These are phyloP conservation scores for Lagocephalus sceleratus DNA, from an alignment of 2,797 vertebrate genomes.

Conservation along the genomic window DNA sequence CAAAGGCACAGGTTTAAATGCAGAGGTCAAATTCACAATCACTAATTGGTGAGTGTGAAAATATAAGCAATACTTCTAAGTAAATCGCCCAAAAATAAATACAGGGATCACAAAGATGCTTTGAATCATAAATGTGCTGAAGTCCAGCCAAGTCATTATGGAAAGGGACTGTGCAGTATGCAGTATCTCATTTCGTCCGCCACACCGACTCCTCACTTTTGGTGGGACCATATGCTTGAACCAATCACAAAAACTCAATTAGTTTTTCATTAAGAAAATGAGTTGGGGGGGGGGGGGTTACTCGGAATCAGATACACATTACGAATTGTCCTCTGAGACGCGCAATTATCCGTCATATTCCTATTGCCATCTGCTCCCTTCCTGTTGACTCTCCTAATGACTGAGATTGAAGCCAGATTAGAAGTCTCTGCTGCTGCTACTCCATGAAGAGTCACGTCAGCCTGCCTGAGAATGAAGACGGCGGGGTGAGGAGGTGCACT, in stretches of 20 bases:
- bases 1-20: too few relatives aligned
- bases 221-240: conserved; percentile 64
- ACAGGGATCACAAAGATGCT: conserved; percentile 30
- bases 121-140: conserved; percentile 6
- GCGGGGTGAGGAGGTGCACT: conserved; percentile 13
- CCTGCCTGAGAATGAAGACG: conserved; percentile 38
- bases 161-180: conserved; percentile 17
- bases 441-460: conserved; percentile 59
- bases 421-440: conserved; percentile 66
- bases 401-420: conserved; percentile 71
- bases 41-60: too few relatives aligned
- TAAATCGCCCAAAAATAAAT: too few relatives aligned
- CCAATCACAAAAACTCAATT: conserved; percentile 71
- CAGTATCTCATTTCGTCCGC: conserved; percentile 43
- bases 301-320: conserved; percentile 74
- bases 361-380: conserved; percentile 74
- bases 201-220: conserved; percentile 33
- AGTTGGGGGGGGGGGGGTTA: conserved; percentile 72
- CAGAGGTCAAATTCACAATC: too few relatives aligned
- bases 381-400: conserved; percentile 74
- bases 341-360: conserved; percentile 76
- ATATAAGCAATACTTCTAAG: too few relatives aligned
- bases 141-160: neutral
- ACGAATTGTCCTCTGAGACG: conserved; percentile 71
- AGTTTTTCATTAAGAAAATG: conserved; percentile 75